Evolutionary conservation across 2,888 invertebrate genomes (phyloP).

Genomic region (Acronicta alni): DNA sequence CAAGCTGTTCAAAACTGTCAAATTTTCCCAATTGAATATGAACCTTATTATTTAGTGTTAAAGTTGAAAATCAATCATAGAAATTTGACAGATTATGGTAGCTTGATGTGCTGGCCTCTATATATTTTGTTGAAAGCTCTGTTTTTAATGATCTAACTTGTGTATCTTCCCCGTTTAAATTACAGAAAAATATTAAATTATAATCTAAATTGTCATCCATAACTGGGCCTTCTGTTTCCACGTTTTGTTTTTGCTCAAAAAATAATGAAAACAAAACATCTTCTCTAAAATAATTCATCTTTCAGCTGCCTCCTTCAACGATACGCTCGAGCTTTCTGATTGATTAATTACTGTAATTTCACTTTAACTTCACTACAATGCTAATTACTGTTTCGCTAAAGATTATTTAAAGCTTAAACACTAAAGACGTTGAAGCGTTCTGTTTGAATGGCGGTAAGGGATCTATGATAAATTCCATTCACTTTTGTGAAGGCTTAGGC

Average conservation of each 20-base stretch:
- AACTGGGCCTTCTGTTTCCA: conserved; percentile 1
- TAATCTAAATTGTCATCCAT: too few species aligned
- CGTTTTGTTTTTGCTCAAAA: conserved; percentile 13
- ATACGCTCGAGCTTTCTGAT: conserved; percentile 31
- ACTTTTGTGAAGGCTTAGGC: not conserved
- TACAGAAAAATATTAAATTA: too few species aligned
- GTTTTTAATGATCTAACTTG: too few species aligned
- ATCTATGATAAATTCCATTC: not conserved
- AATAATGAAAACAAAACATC: conserved; percentile 45
- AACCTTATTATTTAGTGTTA: too few species aligned
- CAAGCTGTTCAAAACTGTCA: too few species aligned
- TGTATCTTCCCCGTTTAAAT: too few species aligned
- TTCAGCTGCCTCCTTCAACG: conserved; percentile 35
- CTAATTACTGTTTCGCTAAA: conserved; percentile 34
- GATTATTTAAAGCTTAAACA: conserved; percentile 11
- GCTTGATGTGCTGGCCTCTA: too few species aligned
- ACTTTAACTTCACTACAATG: conserved; percentile 24
- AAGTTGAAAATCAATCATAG: too few species aligned
- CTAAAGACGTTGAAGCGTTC: not conserved
- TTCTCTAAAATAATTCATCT: conserved; percentile 46
- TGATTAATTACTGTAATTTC: conserved; percentile 50
- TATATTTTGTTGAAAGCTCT: too few species aligned
- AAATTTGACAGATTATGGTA: too few species aligned
- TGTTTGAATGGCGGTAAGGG: conserved; percentile 2
- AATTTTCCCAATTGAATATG: too few species aligned